phyloP scores from a whole-genome alignment of 2,888 invertebrate genomes.

The Lycaena phlaeas region DNA sequence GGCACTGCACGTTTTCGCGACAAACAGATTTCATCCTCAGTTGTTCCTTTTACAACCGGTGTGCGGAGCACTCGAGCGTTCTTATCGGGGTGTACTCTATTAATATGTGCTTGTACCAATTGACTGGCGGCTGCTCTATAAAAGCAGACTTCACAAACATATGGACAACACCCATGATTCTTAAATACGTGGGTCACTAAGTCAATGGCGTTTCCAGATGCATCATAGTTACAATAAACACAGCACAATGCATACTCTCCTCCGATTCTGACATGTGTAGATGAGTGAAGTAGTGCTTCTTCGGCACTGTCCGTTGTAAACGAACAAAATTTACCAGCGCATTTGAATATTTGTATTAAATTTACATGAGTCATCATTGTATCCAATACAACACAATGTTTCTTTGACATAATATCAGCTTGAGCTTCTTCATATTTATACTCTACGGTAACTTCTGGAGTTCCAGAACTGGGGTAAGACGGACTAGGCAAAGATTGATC shows the following conservation, averaged over 20 bases:
- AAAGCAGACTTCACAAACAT: slow-evolving; percentile 78
- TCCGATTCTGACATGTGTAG: slow-evolving; percentile 43
- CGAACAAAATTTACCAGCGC: slow-evolving; percentile 55
- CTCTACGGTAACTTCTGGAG: slow-evolving; percentile 21
- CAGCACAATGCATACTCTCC: slow-evolving; percentile 66
- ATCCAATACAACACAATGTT: slow-evolving; percentile 51
- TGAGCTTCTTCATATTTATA: slow-evolving; percentile 47
- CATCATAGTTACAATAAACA: slow-evolving; percentile 69
- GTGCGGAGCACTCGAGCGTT: slow-evolving; percentile 28
- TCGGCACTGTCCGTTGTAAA: slow-evolving; percentile 47
- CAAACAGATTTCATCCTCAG: slow-evolving; percentile 26
- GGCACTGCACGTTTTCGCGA: slow-evolving; percentile 44
- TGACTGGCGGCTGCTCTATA: slow-evolving; percentile 75
- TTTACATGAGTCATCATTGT: slow-evolving; percentile 61
- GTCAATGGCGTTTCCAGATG: slow-evolving; percentile 38
- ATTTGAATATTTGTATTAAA: slow-evolving; percentile 55
- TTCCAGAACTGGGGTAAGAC: slow-evolving; percentile 21
- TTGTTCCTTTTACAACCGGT: slow-evolving; percentile 22
- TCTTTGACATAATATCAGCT: slow-evolving; percentile 42
- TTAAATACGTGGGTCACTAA: slow-evolving; percentile 75
- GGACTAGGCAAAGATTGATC: slow-evolving; percentile 24
- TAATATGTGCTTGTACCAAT: slow-evolving; percentile 75
- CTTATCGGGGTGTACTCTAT: slow-evolving; percentile 33
- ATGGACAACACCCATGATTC: slow-evolving; percentile 74
- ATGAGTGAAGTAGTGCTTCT: slow-evolving; percentile 46